A percentile compares a stretch with the other conserved stretches of the same genome.
Evolutionary conservation across 2,113 vertebrate genomes (phyloP).

Genomic region (Pionites leucogaster): DNA sequence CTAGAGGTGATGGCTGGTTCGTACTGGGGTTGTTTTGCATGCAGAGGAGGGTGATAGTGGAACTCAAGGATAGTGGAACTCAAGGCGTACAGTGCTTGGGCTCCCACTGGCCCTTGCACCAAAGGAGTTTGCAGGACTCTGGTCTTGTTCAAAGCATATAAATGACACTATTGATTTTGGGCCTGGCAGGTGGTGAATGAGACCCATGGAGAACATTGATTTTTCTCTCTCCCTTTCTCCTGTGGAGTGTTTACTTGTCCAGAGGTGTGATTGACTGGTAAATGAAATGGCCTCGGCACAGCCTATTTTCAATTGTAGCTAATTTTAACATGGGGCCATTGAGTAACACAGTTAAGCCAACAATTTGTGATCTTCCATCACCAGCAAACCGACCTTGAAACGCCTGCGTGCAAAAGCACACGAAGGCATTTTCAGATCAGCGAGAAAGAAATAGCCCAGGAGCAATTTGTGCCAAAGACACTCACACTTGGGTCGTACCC

Average conservation of each 20-base stretch:
- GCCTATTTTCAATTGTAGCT: neutral
- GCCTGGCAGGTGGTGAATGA: conserved; percentile 31
- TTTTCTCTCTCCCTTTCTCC: neutral
- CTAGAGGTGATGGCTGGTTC: neutral
- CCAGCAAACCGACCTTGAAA: neutral
- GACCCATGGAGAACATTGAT: neutral
- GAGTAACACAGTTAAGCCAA: neutral
- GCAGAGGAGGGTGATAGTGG: neutral
- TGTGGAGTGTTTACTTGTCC: neutral
- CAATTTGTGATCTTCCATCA: neutral
- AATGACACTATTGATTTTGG: conserved; percentile 1
- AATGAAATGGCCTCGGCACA: neutral
- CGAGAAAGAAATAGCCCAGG: neutral
- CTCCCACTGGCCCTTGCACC: rapidly evolving
- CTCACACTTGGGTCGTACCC: rapidly evolving
- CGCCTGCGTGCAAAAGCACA: rapidly evolving
- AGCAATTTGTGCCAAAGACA: rapidly evolving
- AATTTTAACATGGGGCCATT: neutral
- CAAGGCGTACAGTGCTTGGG: neutral
- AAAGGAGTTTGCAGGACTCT: neutral
- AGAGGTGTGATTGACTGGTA: neutral
- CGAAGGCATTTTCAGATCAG: rapidly evolving
- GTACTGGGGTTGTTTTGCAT: neutral
- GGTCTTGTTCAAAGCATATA: rapidly evolving
- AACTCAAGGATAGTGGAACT: no score